Evolutionary conservation across 2,888 invertebrate genomes (phyloP), one percentile per base, ranked within the genome.

Genomic region (Imbricaverruca yamaguchii): DNA sequence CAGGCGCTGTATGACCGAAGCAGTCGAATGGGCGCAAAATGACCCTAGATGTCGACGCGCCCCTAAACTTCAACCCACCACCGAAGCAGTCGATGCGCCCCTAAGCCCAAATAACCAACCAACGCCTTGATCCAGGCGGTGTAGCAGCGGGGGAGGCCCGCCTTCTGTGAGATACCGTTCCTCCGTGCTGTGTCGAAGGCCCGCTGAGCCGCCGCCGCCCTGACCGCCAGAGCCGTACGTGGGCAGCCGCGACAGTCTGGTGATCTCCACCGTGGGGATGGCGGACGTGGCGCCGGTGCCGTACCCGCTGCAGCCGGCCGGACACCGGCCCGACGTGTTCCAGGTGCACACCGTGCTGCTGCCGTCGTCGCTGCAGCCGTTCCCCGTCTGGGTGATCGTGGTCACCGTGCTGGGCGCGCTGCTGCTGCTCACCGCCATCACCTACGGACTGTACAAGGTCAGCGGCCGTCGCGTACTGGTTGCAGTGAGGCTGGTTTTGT

Each of bases 341-440:
- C 92, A 92, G 84, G 91, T 92, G 84, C 92, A 92, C 55, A 90
- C 92, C 53, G 91, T 92, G 83, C 88, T 89, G n/a, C 91, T 95
- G 12, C 93, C 94, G n/a, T 89, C 93, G 84, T 96, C 96, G 94
- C 79, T 79, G 79, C 79, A 59, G 57, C 79, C 89, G 23, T 91
- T 95, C 13, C 93, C 94, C 23, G 89, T 94, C 84, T 96, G 96
- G 94, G 92, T 97, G 83, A 94, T 95, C 83, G 86, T 89, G 84
- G 90, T 95, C 80, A 93, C 97, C 63, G 92, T 95, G 81, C 89
- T 94, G 82, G 93, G 92, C 3, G 97, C 97, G 15, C 89, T 98
- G 65, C 86, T 97, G 84, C 89, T 98, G 39, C 89, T 98, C 63
- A 91, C 95, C 65, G 87, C 95, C 7, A 89, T 97, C 80, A 93